A percentile compares a stretch with the other conserved stretches of the same genome.
Evolutionary conservation across 2,888 invertebrate genomes (phyloP).

Genomic region (Xanthorhoe designata): DNA sequence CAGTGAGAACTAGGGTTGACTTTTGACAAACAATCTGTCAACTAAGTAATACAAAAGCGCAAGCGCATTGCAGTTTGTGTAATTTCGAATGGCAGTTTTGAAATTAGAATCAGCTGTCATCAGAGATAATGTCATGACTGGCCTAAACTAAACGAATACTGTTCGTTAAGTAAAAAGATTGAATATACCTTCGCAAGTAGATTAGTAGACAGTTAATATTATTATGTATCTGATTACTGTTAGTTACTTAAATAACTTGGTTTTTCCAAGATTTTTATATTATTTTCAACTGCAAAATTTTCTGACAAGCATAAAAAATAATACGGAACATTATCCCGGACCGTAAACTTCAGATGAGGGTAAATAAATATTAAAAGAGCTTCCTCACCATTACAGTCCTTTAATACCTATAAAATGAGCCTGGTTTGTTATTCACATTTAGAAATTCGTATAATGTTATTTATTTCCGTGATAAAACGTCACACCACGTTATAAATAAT

Average conservation of each 20-base stretch:
- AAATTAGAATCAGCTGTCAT: constrained; percentile 5
- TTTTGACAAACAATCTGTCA: constrained; percentile 22
- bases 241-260: not conserved
- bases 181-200: no score
- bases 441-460: not conserved
- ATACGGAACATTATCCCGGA: constrained; percentile 9
- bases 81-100: not conserved
- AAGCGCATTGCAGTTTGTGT: not conserved
- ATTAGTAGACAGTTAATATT: no score
- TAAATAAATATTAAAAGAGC: constrained; percentile 10
- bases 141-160: not conserved
- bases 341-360: constrained; percentile 12
- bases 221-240: no score
- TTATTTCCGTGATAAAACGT: no score
- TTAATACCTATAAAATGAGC: constrained; percentile 7
- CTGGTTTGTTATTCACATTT: constrained; percentile 1
- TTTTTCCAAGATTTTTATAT: not conserved
- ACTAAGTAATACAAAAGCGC: constrained; percentile 15
- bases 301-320: constrained; percentile 10
- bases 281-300: constrained; percentile 5
- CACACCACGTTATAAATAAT: no score
- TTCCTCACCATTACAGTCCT: constrained; percentile 5
- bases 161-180: not conserved
- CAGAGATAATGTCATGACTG: not conserved
- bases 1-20: constrained; percentile 11